Percentiles rank a stretch among this genome's conserved stretches.
Conservation (phyloP, 2,797 vertebrate species). For the Salarias fasciatus region DNA sequence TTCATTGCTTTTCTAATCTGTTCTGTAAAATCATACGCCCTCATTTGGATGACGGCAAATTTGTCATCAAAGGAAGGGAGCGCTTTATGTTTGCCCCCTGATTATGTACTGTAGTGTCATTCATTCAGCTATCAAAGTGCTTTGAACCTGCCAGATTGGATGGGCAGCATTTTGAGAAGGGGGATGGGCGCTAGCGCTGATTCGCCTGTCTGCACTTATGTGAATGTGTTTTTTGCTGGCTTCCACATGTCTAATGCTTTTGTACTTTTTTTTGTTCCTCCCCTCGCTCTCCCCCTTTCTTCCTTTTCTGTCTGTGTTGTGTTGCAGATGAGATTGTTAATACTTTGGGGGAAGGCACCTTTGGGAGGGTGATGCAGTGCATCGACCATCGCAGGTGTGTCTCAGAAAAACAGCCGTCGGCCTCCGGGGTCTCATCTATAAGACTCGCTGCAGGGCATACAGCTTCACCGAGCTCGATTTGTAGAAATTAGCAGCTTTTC, state of each 20-base stretch:
- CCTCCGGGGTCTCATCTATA: constrained; percentile 4
- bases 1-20: constrained; percentile 22
- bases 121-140: constrained; percentile 34
- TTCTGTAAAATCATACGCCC: constrained; percentile 36
- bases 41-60: constrained; percentile 64
- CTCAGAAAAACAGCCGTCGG: neutral
- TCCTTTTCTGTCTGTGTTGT: constrained; percentile 76
- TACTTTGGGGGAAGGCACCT: constrained; percentile 97
- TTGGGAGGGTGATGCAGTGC: constrained; percentile 96
- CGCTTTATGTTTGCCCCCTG: constrained; percentile 49
- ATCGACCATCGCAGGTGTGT: constrained; percentile 94
- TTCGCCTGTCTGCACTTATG: constrained; percentile 71
- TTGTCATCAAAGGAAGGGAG: constrained; percentile 56
- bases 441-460: neutral
- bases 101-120: constrained; percentile 18
- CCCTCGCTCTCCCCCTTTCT: constrained; percentile 70
- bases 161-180: constrained; percentile 63
- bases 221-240: constrained; percentile 34
- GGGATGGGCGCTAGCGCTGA: constrained; percentile 66
- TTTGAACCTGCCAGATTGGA: constrained; percentile 53
- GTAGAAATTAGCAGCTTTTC: too few species aligned
- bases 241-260: constrained; percentile 70
- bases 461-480: too few species aligned
- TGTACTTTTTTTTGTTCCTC: constrained; percentile 52
- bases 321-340: constrained; percentile 95